A percentile compares a stretch with the other conserved stretches of the same genome.
These are phyloP conservation scores for Anabas testudineus DNA, from an alignment of 2,797 vertebrate genomes.

Conservation along the genomic window DNA sequence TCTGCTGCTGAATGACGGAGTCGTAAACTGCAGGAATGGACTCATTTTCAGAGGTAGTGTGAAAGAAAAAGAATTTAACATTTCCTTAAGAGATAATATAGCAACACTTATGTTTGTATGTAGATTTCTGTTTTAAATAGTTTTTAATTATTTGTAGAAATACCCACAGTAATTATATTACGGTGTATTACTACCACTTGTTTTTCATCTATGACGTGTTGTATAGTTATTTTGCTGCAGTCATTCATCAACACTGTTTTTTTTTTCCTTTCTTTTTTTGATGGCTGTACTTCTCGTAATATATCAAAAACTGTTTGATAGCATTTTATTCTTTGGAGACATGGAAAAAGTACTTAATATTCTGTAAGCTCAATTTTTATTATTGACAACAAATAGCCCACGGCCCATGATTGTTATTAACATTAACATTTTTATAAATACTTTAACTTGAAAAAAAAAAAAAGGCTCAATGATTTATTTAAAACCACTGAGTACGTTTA, in stretches of 20 bases:
- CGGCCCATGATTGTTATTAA: background rate
- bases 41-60: constrained; percentile 30
- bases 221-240: too few species aligned
- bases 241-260: too few species aligned
- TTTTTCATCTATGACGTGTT: too few species aligned
- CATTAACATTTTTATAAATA: background rate
- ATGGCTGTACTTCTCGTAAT: too few species aligned
- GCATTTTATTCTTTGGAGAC: background rate
- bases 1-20: constrained; percentile 37
- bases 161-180: too few species aligned
- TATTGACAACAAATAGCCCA: background rate
- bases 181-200: too few species aligned
- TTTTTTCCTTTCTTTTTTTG: too few species aligned
- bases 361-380: background rate
- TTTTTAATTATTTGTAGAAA: too few species aligned
- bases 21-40: constrained; percentile 16
- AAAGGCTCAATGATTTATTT: background rate
- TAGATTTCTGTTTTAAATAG: too few species aligned
- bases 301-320: background rate
- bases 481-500: background rate
- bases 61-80: constrained; percentile 10
- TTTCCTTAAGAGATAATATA: constrained; percentile 1
- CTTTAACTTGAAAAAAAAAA: background rate
- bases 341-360: background rate
- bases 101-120: too few species aligned